phyloP scores from a whole-genome alignment of 2,888 invertebrate genomes.

The Lucinisca nassula region DNA sequence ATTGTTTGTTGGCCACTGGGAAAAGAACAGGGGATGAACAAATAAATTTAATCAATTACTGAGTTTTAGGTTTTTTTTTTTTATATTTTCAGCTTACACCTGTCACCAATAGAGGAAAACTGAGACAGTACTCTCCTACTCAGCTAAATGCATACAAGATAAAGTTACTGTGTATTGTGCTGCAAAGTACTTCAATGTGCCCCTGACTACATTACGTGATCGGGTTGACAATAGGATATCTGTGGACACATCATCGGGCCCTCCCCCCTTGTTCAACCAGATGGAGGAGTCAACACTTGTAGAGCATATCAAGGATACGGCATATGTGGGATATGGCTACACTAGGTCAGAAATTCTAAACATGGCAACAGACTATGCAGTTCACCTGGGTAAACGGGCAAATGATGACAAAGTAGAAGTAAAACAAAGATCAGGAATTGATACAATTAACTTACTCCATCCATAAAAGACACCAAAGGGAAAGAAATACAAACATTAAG shows the following conservation, averaged over 20 bases:
- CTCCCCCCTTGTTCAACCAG: not conserved
- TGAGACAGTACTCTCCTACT: too few relatives aligned
- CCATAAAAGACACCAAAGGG: too few relatives aligned
- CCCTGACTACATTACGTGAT: conserved; percentile 14
- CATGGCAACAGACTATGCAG: not conserved
- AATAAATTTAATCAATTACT: too few relatives aligned
- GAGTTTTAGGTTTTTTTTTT: not conserved
- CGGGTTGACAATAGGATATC: conserved; percentile 14
- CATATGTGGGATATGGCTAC: not conserved
- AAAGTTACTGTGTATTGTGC: not conserved
- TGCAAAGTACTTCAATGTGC: conserved; percentile 20
- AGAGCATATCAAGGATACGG: not conserved
- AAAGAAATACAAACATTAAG: too few relatives aligned
- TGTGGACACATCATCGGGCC: conserved; percentile 7
- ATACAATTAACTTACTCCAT: too few relatives aligned
- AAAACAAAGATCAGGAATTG: too few relatives aligned
- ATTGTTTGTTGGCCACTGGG: too few relatives aligned
- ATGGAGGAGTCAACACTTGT: not conserved
- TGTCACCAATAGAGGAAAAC: too few relatives aligned
- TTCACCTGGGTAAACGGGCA: not conserved
- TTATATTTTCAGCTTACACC: not conserved
- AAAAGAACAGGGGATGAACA: too few relatives aligned
- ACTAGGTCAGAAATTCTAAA: not conserved
- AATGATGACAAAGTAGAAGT: not conserved
- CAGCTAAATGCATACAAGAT: not conserved